Base-by-base conservation (phyloP, 2,797 vertebrate species). In the Sebastes matsubarae region DNA sequence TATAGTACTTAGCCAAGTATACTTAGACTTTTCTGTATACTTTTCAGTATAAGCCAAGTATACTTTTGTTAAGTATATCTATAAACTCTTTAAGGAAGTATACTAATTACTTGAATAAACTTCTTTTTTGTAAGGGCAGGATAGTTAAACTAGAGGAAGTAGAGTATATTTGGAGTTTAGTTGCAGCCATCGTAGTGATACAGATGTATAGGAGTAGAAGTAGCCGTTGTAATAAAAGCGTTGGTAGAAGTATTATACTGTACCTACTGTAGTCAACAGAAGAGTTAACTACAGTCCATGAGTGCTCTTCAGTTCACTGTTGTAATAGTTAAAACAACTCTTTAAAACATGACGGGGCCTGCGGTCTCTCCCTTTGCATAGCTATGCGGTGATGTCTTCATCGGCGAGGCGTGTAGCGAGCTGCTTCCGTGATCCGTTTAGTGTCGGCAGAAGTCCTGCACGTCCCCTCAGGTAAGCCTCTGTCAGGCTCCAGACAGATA, bases 401-500 rank as follows among this genome's bases (percentile, higher is more conserved):
- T 89, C 77, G 65, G 32, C 5, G 25, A 80, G 90, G 81, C 91
- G 9, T 94, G 93, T 85, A 87, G 80, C 12, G 74, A 94, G 85
- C 87, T 91, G 93, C 89, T 92, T 79, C 82, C 54, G 75, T 85
- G 87, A 92, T 89, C 90, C 88, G 54, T 82, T 93, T 75, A 85
- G 79, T 84, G 89, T 89, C 87, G 54, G 83, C 75, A 88, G 63
- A 89, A 79, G 88, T 91, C 91, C 89, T 87, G 78, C 82, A 72
- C 79, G 80, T 90, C 90, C 90, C 93, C 94, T 81, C 91, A 92
- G 94, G 94, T 94, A 77, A 93, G 89, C 81, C 74, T 78, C 91
- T 94, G 94, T 92, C 94, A 94, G 84, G 59, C 89, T 84, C 63
- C 87, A 94, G 88, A 92, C 91, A 88, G 91, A 91, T 91, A 86